phyloP scores from a whole-genome alignment of 53 echinoderm and acorn worm genomes.

The Holothuria leucospilota region DNA sequence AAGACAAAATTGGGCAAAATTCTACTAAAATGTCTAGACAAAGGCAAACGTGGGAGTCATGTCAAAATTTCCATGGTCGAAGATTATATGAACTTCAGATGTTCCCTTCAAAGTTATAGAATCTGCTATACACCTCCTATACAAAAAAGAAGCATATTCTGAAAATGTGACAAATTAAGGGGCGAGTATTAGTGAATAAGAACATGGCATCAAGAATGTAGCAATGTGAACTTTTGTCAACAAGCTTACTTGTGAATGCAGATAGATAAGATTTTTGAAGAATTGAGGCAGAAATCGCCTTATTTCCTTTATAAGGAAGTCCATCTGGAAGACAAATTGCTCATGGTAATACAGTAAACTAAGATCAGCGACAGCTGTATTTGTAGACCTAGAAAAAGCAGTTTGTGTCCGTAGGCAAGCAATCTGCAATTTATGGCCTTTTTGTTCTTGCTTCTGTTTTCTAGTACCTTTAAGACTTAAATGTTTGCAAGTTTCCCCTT shows the following conservation, averaged over 20 bases:
- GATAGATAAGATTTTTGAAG: neutral
- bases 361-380: too few relatives aligned
- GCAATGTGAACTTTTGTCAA: neutral
- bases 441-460: constrained; percentile 44
- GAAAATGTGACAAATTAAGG: too few relatives aligned
- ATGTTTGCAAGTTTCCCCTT: constrained; percentile 21
- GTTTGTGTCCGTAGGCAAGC: too few relatives aligned
- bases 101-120: neutral
- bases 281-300: neutral
- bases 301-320: too few relatives aligned
- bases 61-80: too few relatives aligned
- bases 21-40: too few relatives aligned
- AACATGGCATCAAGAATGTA: constrained; percentile 47
- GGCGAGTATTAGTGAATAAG: too few relatives aligned
- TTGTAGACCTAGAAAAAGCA: too few relatives aligned
- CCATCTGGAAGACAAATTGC: constrained; percentile 1
- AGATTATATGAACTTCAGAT: constrained; percentile 14
- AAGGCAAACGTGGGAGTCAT: too few relatives aligned
- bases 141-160: constrained; percentile 28
- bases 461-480: neutral
- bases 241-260: neutral
- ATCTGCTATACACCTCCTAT: neutral
- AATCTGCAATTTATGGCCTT: constrained; percentile 53
- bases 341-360: too few relatives aligned
- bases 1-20: too few relatives aligned